A percentile compares a stretch with the other conserved stretches of the same genome.
phyloP scores from a whole-genome alignment of 2,797 vertebrate genomes.

The Poliocrania exsul region DNA sequence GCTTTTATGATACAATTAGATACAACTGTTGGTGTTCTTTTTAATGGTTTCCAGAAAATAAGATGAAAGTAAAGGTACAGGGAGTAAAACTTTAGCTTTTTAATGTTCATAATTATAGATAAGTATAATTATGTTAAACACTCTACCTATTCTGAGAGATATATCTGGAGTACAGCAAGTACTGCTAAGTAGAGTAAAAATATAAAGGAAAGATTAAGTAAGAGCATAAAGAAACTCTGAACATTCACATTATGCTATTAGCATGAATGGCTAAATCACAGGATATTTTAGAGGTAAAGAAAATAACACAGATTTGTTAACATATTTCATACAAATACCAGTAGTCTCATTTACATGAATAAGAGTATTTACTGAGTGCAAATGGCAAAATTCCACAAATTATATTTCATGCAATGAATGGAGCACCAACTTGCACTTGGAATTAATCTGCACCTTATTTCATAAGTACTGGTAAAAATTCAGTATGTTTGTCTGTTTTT shows the following conservation, averaged over 20 bases:
- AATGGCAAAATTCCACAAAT: neutral
- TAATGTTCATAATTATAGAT: neutral
- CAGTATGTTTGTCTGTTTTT: accelerated
- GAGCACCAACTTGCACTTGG: neutral
- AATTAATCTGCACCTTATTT: neutral
- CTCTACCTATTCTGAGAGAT: neutral
- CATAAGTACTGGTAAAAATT: neutral
- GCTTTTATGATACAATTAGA: neutral
- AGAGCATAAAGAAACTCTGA: neutral
- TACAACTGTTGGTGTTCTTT: neutral
- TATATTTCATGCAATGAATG: neutral
- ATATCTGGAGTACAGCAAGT: neutral
- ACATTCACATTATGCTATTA: neutral
- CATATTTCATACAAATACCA: neutral
- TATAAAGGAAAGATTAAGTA: neutral
- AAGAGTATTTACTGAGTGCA: neutral
- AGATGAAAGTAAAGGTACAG: neutral
- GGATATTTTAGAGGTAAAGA: neutral
- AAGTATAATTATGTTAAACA: neutral
- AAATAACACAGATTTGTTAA: neutral
- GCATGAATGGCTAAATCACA: neutral
- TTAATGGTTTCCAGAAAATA: neutral
- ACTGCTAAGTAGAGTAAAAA: neutral
- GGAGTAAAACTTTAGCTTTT: neutral
- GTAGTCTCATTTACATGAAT: neutral